A percentile compares a stretch with the other conserved stretches of the same genome.
Evolutionary conservation across 1,140 invertebrate species (phyloP).

Genomic region (Bursaphelenchus mucronatus): DNA sequence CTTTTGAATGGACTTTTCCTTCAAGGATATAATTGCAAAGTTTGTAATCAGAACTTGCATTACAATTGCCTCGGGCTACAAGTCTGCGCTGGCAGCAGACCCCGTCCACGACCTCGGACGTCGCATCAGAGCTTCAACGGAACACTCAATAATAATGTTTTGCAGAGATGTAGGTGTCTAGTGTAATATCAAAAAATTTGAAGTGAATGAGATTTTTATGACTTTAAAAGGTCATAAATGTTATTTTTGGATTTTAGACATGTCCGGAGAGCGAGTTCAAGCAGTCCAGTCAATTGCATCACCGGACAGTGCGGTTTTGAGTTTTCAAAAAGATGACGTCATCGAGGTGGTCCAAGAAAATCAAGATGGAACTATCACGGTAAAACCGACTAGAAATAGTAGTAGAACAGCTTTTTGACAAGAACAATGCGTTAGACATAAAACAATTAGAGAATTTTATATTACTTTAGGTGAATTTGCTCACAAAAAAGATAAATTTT

Average conservation of each 20-base stretch:
- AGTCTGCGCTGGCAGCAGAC: neutral
- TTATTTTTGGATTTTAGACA: constrained; percentile 24
- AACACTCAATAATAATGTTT: neutral
- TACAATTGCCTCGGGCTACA: constrained; percentile 30
- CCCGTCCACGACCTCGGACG: no score
- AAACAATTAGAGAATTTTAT: neutral
- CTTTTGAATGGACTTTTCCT: constrained; percentile 82
- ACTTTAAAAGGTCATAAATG: no score
- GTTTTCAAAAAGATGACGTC: constrained; percentile 52
- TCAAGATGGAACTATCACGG: constrained; percentile 59
- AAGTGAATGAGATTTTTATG: no score
- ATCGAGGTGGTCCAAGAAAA: constrained; percentile 58
- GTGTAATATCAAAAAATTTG: no score
- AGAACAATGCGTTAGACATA: neutral
- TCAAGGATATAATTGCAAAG: constrained; percentile 64
- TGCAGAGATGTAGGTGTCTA: neutral
- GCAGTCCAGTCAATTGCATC: constrained; percentile 50
- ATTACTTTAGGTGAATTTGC: neutral
- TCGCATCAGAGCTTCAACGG: no score
- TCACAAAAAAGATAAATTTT: neutral
- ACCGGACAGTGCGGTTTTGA: constrained; percentile 46
- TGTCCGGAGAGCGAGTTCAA: constrained; percentile 42
- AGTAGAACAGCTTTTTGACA: neutral
- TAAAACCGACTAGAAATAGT: constrained; percentile 17
- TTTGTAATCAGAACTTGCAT: constrained; percentile 36